Evolutionary conservation across 2,113 vertebrate genomes (phyloP), one percentile per base, ranked within the genome.

Genomic region (Ictalurus punctatus): DNA sequence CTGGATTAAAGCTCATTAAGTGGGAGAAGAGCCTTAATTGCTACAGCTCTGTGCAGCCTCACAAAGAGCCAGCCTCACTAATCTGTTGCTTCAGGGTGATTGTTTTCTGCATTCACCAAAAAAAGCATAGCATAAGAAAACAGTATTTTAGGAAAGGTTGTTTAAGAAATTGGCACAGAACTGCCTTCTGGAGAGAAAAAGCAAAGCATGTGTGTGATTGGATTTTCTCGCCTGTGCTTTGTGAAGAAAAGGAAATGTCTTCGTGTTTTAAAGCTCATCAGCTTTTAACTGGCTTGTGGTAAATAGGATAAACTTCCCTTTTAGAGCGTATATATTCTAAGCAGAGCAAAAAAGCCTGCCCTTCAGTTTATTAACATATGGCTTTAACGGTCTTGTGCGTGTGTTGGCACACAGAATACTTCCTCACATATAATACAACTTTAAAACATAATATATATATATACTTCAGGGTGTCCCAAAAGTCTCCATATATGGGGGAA

Each of bases 1-100:
- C 94, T 95, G 94, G 94, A 96, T 96, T 96, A 95, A 92, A 94
- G 94, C 93, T 94, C 93, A 93, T 95, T 94, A 94, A 92, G 91
- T 86, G 84, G 92, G 91, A 93, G 93, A 93, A 93, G 92, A 95
- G 91, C 91, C 93, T 94, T 95, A 95, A 95, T 95, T 95, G 93
- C 91, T 90, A 54, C 37, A 88, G 94, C 93, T 95, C 94, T 95
- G 93, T 94, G 89, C 88, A 84, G 92, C 92, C 88, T 92, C 93
- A 95, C 94, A 95, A 94, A 95, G 92, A 95, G 92, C 84, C 91
- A 81, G 88, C 90, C 88, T 90, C 85, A 90, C 94, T 95, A 95
- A 95, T 95, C 95, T 95, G 92, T 91, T 92, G 94, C 95, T 95
- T 93, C 92, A 91, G 95, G 94, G 93, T 93, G 93, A 93, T 94